These are phyloP conservation scores for Mastomys natalensis DNA, from an alignment of 2,113 vertebrate genomes.

Conservation along the genomic window DNA sequence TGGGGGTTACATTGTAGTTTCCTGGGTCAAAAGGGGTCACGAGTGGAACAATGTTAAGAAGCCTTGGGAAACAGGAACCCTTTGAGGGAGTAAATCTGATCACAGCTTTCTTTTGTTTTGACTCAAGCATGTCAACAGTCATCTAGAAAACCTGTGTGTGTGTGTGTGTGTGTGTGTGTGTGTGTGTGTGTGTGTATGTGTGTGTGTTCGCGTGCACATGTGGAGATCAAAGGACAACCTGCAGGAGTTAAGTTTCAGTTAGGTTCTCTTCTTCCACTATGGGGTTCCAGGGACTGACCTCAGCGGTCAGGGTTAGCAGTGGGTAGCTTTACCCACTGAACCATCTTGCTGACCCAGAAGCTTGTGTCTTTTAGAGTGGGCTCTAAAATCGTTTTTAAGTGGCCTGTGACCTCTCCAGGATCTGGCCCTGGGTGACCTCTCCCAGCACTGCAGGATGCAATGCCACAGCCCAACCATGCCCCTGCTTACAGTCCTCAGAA, in stretches of 20 bases:
- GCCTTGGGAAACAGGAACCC: background rate
- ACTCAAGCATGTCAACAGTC: background rate
- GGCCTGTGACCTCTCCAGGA: background rate
- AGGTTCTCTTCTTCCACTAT: no score
- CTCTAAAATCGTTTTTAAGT: slow-evolving; percentile 4
- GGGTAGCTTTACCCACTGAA: background rate
- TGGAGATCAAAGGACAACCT: background rate
- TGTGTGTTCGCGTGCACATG: no score
- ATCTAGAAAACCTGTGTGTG: no score
- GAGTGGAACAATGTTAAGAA: background rate
- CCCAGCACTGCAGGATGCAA: background rate
- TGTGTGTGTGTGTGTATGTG: no score
- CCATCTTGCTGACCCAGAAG: background rate
- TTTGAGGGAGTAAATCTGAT: background rate
- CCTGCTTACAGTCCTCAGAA: background rate
- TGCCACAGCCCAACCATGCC: background rate
- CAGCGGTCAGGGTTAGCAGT: background rate
- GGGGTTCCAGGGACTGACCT: background rate
- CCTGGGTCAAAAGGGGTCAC: background rate
- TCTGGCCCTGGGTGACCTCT: background rate
- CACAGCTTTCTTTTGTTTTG: background rate
- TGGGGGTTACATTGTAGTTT: background rate
- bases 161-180: background rate
- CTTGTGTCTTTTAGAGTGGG: background rate
- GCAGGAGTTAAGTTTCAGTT: no score